Conservation (phyloP, 1,140 invertebrate species). For the Drosophila ficusphila region DNA sequence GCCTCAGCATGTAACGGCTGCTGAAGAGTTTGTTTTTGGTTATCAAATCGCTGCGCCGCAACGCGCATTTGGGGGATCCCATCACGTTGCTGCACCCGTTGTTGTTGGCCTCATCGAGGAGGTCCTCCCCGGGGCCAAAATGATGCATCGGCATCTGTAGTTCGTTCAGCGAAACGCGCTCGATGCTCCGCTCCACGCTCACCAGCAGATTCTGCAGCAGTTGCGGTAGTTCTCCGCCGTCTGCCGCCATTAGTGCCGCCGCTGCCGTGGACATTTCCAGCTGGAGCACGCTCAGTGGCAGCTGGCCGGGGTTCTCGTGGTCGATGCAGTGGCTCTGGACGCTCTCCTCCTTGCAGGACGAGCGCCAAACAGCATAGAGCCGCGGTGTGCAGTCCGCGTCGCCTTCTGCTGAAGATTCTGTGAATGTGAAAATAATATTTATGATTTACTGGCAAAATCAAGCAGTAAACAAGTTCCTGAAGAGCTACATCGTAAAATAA, state of each 20-base stretch:
- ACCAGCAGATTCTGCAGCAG: constrained; percentile 87
- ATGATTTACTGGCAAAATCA: no score
- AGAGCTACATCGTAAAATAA: no score
- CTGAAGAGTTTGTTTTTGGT: constrained; percentile 84
- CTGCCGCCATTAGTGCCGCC: constrained; percentile 47
- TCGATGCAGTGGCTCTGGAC: constrained; percentile 65
- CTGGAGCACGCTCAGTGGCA: constrained; percentile 64
- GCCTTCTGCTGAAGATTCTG: constrained; percentile 31
- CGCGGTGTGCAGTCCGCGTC: constrained; percentile 58
- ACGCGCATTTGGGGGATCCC: constrained; percentile 80
- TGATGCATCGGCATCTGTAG: constrained; percentile 87
- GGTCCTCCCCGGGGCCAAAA: constrained; percentile 33
- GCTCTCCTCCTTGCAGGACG: constrained; percentile 54
- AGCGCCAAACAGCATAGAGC: constrained; percentile 81
- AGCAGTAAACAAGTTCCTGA: no score
- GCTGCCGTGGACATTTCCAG: constrained; percentile 72
- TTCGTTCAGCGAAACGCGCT: constrained; percentile 88
- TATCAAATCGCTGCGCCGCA: constrained; percentile 83
- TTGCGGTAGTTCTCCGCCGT: constrained; percentile 85
- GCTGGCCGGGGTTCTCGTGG: constrained; percentile 48
- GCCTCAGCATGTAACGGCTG: constrained; percentile 81
- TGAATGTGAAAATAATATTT: no score
- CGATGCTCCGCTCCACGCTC: constrained; percentile 88
- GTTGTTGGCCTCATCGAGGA: constrained; percentile 62
- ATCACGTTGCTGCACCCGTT: constrained; percentile 46